Base-by-base conservation (phyloP, 2,113 vertebrate genomes). In the Formicarius rufipectus region DNA sequence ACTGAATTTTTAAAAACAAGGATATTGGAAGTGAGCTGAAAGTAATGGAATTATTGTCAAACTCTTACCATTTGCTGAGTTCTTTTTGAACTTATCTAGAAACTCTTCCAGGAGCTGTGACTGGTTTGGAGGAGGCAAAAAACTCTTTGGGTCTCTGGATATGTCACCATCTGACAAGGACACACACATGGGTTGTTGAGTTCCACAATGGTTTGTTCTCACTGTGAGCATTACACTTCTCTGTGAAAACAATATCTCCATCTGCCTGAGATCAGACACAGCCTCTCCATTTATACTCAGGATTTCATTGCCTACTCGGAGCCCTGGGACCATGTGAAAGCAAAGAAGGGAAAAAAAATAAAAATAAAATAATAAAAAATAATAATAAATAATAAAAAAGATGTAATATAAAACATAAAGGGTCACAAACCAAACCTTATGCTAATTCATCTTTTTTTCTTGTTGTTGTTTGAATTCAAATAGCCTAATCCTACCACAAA, bases 281-380 rank as follows among this genome's bases (percentile, higher is more conserved):
- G 97, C 95, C 73, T 98, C 98, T 80, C 98, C 98, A 47, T 99
- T 99, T 93, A 99, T 97, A 85, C 97, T 98, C 90, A 99, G 87
- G 93, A 99, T 99, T 96, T 99, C 99, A 56, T 99, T 99, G 25
- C 98, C 98, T 58, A 98, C 98, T 93, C 98, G 97, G 87, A 99
- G 91, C 44, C 99, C 99, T 99, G 97, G 50, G 23, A 89, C 53
- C 22, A 76, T 30, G 37, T 14, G 73, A 82, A 91, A 91, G 28
- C 28, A 84, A 89, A 74, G 27, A 52, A 89, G 25, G 8, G 7
- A 2, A 2, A 18, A 11, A 1, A 47, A 33, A 28, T 4, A 24
- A 19, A 6, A 21, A 39, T 30, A 2, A 21, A 12, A 1, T 42
- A 33, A 28, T 5, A 28, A 18, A 6, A 20, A 37, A 31, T 73